A percentile compares a stretch with the other conserved stretches of the same genome.
These are phyloP conservation scores for Macrobrachium rosenbergii DNA, from an alignment of 1,140 invertebrate species.

Conservation along the genomic window DNA sequence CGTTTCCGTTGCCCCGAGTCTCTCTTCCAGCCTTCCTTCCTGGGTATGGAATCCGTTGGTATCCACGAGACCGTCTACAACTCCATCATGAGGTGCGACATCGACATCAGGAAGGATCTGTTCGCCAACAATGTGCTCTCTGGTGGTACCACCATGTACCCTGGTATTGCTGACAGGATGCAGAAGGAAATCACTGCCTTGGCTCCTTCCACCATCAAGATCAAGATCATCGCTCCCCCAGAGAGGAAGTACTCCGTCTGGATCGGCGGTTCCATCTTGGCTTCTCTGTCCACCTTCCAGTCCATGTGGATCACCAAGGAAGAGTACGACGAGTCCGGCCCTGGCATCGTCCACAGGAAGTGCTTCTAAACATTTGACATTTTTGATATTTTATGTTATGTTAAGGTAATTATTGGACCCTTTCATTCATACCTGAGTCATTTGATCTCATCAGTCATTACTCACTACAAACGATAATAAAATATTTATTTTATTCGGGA, in stretches of 20 bases:
- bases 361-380: constrained; percentile 72
- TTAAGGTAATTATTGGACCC: too few relatives aligned
- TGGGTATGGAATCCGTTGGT: constrained; percentile 72
- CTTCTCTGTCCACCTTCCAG: constrained; percentile 90
- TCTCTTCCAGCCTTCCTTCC: constrained; percentile 68
- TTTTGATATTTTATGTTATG: background rate
- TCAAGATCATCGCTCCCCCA: constrained; percentile 94
- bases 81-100: constrained; percentile 91
- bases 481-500: too few relatives aligned
- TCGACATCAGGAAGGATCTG: constrained; percentile 86
- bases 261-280: constrained; percentile 90
- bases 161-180: constrained; percentile 86
- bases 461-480: too few relatives aligned
- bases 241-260: constrained; percentile 94
- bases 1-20: constrained; percentile 76
- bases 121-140: constrained; percentile 88
- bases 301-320: constrained; percentile 91
- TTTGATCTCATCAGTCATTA: too few relatives aligned
- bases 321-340: constrained; percentile 76
- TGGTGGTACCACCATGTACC: constrained; percentile 86
- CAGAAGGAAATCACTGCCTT: constrained; percentile 91
- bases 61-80: constrained; percentile 82
- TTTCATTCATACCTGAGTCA: background rate
- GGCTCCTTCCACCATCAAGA: constrained; percentile 89
- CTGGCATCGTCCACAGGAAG: constrained; percentile 75